Conservation (phyloP, 2,113 vertebrate species). For the Equus przewalskii region DNA sequence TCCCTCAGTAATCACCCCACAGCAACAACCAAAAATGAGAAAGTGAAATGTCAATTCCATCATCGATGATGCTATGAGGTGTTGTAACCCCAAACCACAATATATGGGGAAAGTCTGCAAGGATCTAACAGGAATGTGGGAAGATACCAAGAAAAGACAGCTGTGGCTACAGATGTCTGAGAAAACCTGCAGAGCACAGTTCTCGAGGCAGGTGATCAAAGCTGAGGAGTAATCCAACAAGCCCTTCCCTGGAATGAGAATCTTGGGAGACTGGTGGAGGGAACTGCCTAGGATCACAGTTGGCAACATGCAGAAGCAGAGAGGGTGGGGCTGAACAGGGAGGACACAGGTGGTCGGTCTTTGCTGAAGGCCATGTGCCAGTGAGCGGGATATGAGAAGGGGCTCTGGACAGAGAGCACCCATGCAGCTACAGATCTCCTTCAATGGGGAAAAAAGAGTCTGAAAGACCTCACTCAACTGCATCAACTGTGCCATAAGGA, state of each 20-base stretch:
- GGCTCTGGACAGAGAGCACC: rapidly evolving
- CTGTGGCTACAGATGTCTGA: not conserved
- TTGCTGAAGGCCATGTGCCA: not conserved
- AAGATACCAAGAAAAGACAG: no score
- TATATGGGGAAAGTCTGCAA: not conserved
- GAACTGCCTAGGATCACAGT: not conserved
- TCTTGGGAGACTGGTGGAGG: not conserved
- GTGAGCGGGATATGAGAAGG: not conserved
- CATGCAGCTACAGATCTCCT: no score
- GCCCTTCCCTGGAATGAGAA: not conserved
- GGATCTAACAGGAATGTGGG: no score
- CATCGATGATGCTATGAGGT: not conserved
- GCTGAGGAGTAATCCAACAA: not conserved
- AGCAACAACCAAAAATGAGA: not conserved
- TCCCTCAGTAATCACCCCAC: not conserved
- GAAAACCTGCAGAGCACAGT: not conserved
- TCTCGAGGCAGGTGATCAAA: not conserved
- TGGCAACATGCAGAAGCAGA: not conserved
- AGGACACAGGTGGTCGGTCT: no score
- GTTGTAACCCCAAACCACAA: not conserved
- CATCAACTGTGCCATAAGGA: not conserved
- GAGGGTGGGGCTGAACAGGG: not conserved
- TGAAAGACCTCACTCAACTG: not conserved
- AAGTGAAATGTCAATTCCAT: not conserved
- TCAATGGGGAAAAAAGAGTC: not conserved